A percentile compares a stretch with the other conserved stretches of the same genome.
These are phyloP conservation scores for Lucifuga dentata DNA, from an alignment of 2,113 vertebrate species.

Conservation along the genomic window DNA sequence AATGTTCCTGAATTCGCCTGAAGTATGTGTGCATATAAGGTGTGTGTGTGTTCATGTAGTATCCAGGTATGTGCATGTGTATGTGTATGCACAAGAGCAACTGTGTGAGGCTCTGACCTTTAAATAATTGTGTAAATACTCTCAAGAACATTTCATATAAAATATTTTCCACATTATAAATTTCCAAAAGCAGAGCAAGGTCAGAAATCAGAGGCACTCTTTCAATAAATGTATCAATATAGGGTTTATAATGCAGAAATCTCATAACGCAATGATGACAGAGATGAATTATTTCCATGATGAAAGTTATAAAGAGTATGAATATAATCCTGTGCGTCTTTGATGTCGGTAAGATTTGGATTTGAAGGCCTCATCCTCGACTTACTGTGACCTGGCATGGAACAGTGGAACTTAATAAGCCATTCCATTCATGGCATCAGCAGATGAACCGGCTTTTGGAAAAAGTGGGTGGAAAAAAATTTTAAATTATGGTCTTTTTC, in stretches of 20 bases:
- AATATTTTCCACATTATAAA: slow-evolving; percentile 69
- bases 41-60: background rate
- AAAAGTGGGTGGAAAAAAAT: slow-evolving; percentile 65
- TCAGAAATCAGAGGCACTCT: slow-evolving; percentile 32
- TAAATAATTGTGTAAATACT: slow-evolving; percentile 47
- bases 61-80: background rate
- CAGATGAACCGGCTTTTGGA: slow-evolving; percentile 48
- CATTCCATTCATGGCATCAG: slow-evolving; percentile 64
- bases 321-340: slow-evolving; percentile 9
- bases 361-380: slow-evolving; percentile 21
- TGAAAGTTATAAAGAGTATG: slow-evolving; percentile 19
- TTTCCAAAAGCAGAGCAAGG: slow-evolving; percentile 45
- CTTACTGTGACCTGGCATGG: slow-evolving; percentile 58
- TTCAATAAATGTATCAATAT: slow-evolving; percentile 15
- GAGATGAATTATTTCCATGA: slow-evolving; percentile 17
- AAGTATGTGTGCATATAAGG: too few species aligned
- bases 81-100: slow-evolving; percentile 1
- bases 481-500: slow-evolving; percentile 74
- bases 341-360: slow-evolving; percentile 38
- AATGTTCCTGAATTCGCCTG: too few species aligned
- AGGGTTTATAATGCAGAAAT: slow-evolving; percentile 26
- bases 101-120: slow-evolving; percentile 27
- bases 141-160: slow-evolving; percentile 65
- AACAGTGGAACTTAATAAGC: slow-evolving; percentile 64
- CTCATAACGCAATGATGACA: slow-evolving; percentile 32